phyloP scores from a whole-genome alignment of 2,888 invertebrate genomes.

The Clivina fossor region DNA sequence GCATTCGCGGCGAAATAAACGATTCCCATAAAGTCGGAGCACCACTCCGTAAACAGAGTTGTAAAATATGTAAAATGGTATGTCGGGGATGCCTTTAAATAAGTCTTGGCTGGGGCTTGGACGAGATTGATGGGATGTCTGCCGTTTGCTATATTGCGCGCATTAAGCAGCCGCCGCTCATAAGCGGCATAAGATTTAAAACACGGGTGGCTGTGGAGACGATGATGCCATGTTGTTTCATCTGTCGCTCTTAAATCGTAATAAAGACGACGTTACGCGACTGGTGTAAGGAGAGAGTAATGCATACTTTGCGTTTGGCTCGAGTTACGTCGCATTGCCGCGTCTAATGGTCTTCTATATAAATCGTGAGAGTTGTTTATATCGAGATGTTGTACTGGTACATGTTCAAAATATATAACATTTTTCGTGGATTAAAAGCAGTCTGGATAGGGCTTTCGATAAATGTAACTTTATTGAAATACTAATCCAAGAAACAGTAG shows the following conservation, averaged over 20 bases:
- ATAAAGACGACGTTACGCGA: conserved; percentile 30
- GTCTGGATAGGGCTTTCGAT: too few relatives aligned
- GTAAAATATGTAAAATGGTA: conserved; percentile 35
- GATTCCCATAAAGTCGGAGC: conserved; percentile 34
- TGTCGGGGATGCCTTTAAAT: conserved; percentile 33
- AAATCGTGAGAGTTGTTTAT: too few relatives aligned
- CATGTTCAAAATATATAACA: too few relatives aligned
- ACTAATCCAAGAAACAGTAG: too few relatives aligned
- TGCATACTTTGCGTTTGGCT: too few relatives aligned
- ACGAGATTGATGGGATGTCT: conserved; percentile 22
- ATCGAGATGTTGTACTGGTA: too few relatives aligned
- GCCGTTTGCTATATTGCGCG: conserved; percentile 30
- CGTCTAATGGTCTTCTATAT: too few relatives aligned
- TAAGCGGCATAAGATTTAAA: not conserved
- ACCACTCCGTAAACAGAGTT: conserved; percentile 34
- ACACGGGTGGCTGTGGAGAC: not conserved
- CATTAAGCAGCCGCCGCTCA: conserved; percentile 24
- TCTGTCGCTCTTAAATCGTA: conserved; percentile 39
- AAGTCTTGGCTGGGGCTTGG: conserved; percentile 24
- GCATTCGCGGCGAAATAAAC: conserved; percentile 31
- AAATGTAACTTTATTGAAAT: too few relatives aligned
- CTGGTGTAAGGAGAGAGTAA: too few relatives aligned
- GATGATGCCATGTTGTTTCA: conserved; percentile 35
- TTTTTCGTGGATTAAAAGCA: too few relatives aligned
- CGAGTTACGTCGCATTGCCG: too few relatives aligned